Conservation (phyloP, 2,113 vertebrate species). For the Elanoides forficatus region DNA sequence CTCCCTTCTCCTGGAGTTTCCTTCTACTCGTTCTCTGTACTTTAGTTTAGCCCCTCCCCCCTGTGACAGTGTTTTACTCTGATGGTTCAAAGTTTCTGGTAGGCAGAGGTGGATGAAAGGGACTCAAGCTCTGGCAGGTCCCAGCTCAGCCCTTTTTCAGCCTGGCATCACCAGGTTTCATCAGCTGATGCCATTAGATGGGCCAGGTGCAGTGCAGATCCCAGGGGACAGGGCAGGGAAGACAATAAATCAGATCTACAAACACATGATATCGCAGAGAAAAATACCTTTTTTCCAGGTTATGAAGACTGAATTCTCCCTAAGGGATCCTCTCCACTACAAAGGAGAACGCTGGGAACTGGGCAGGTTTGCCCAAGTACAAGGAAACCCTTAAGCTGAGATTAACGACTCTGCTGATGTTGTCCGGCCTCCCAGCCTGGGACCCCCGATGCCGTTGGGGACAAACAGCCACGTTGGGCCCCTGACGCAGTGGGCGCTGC, state of each 20-base stretch:
- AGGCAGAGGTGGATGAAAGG: not conserved
- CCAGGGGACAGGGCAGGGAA: conserved; percentile 61
- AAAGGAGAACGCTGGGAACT: conserved; percentile 70
- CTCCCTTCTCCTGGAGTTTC: not conserved
- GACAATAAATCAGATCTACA: conserved; percentile 78
- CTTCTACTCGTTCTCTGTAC: not conserved
- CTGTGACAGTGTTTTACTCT: no score
- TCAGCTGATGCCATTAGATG: conserved; percentile 11
- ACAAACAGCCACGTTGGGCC: not conserved
- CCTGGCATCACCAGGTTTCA: not conserved
- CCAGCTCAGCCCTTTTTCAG: not conserved
- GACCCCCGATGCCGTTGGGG: not conserved
- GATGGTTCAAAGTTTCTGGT: not conserved
- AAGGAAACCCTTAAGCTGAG: conserved; percentile 19
- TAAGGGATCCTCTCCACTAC: conserved; percentile 73
- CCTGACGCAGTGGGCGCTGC: fast-evolving
- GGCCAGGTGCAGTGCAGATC: conserved; percentile 74
- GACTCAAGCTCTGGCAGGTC: fast-evolving
- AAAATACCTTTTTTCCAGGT: conserved; percentile 70
- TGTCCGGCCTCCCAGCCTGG: fast-evolving
- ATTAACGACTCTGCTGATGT: not conserved
- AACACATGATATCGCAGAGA: conserved; percentile 74
- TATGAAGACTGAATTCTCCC: conserved; percentile 76
- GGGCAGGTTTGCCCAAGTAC: conserved; percentile 49
- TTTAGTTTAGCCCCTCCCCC: not conserved